Conservation (phyloP, 2,888 invertebrate species). For the Dicranocentrus wangi region DNA sequence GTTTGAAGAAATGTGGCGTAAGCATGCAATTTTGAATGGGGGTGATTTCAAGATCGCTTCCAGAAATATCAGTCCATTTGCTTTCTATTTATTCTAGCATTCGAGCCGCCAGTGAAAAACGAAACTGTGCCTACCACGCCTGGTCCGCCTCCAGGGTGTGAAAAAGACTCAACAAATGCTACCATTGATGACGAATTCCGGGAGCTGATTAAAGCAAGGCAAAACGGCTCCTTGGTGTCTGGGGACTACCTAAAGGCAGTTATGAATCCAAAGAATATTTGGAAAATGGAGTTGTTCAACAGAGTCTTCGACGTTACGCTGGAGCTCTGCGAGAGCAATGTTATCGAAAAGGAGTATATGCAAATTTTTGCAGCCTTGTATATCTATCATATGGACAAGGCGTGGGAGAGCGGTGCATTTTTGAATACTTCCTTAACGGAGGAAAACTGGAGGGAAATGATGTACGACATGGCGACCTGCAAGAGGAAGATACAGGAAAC, state of each 20-base stretch:
- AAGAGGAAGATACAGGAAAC: not conserved
- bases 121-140: too few species aligned
- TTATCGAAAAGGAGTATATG: conserved; percentile 27
- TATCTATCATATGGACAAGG: conserved; percentile 28
- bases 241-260: conserved; percentile 19
- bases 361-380: conserved; percentile 16
- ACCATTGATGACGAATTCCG: too few species aligned
- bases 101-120: too few species aligned
- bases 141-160: too few species aligned
- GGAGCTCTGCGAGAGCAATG: not conserved
- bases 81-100: too few species aligned
- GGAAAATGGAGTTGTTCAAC: conserved; percentile 55
- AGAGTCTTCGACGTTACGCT: not conserved
- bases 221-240: conserved; percentile 25
- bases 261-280: conserved; percentile 8
- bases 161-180: too few species aligned
- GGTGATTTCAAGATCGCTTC: too few species aligned
- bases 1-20: too few species aligned
- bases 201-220: too few species aligned
- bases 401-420: conserved; percentile 25
- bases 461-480: conserved; percentile 28
- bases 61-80: too few species aligned
- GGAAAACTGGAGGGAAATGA: conserved; percentile 32
- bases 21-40: too few species aligned
- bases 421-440: not conserved